A percentile compares a stretch with the other conserved stretches of the same genome.
phyloP scores from a whole-genome alignment of 2,113 vertebrate species.

The Caretta caretta region DNA sequence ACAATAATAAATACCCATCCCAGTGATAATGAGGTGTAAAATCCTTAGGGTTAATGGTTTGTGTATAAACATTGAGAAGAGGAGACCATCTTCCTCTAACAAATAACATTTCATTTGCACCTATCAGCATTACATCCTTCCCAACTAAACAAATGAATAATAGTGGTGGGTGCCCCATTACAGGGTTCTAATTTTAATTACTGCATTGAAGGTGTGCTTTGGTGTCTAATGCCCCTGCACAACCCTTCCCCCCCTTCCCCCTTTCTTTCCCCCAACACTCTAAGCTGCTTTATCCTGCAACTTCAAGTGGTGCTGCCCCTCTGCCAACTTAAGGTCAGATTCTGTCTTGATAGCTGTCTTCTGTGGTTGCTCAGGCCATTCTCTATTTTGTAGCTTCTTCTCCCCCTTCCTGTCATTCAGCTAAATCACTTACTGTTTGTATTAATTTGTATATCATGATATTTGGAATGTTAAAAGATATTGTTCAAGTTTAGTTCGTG shows the following conservation, averaged over 20 bases:
- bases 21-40: background rate
- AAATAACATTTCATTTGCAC: background rate
- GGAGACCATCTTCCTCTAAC: background rate
- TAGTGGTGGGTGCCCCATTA: background rate
- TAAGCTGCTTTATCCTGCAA: background rate
- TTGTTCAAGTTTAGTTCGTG: background rate
- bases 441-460: background rate
- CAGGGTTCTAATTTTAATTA: background rate
- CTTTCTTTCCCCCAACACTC: too few relatives aligned
- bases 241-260: too few relatives aligned
- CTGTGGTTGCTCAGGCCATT: background rate
- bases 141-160: background rate
- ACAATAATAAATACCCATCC: background rate
- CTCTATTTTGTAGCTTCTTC: background rate
- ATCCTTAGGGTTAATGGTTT: background rate
- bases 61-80: background rate
- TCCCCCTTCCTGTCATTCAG: background rate
- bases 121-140: background rate
- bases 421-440: background rate
- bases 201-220: background rate
- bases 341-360: background rate
- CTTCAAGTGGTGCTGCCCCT: background rate
- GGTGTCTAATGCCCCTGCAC: background rate
- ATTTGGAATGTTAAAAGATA: background rate
- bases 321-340: background rate